Evolutionary conservation across 1,140 invertebrate genomes (phyloP).

Genomic region (Drosophila micromelanica): DNA sequence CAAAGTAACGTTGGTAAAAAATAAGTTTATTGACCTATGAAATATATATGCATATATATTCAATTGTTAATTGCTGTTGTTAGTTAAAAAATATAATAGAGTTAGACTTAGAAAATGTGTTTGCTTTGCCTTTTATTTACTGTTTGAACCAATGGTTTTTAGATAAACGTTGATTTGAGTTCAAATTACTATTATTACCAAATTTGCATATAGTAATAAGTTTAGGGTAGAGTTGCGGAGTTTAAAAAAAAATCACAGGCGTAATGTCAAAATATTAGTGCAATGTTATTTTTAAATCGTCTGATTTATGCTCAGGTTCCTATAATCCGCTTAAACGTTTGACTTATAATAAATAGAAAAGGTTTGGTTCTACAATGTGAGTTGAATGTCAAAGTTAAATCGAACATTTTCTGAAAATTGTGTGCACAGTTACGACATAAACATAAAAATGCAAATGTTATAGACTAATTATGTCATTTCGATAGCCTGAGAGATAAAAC

Average conservation of each 20-base stretch:
- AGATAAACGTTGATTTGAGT: too few relatives aligned
- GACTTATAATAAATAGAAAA: too few relatives aligned
- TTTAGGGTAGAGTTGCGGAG: too few relatives aligned
- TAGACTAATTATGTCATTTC: conserved; percentile 42
- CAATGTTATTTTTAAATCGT: too few relatives aligned
- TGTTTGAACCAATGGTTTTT: too few relatives aligned
- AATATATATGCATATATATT: not conserved
- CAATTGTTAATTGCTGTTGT: conserved; percentile 11
- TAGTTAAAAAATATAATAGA: conserved; percentile 22
- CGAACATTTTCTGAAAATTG: not conserved
- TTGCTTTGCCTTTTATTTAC: too few relatives aligned
- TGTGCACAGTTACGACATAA: conserved; percentile 15
- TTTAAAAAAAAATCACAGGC: too few relatives aligned
- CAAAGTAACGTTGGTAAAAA: conserved; percentile 61
- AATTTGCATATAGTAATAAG: too few relatives aligned
- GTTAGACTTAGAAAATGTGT: not conserved
- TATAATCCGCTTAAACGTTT: too few relatives aligned
- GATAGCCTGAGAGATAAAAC: conserved; percentile 33
- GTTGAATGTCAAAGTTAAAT: not conserved
- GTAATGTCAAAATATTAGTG: too few relatives aligned
- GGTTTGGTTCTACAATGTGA: not conserved
- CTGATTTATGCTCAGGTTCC: too few relatives aligned
- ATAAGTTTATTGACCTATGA: conserved; percentile 26
- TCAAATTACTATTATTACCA: too few relatives aligned
- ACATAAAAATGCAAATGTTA: conserved; percentile 60